Evolutionary conservation across 1,140 invertebrate genomes (phyloP).

Genomic region (Dryas iulia): DNA sequence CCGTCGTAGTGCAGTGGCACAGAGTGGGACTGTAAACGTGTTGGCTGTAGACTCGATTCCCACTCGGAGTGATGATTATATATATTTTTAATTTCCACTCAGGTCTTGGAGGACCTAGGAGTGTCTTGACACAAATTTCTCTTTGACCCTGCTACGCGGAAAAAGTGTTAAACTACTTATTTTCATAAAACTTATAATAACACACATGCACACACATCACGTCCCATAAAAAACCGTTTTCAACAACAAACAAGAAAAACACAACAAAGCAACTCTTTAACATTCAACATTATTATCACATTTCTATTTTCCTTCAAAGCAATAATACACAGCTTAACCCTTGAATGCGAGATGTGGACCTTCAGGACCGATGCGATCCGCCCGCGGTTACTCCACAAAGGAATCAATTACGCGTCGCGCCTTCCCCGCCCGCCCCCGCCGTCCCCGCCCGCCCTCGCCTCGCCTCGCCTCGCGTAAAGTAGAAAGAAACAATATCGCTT

Average conservation of each 20-base stretch:
- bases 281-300: neutral
- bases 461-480: slow-evolving; percentile 31
- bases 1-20: no score
- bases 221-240: no score
- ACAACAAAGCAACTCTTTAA: neutral
- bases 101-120: no score
- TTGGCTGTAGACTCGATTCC: no score
- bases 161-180: no score
- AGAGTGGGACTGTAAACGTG: no score
- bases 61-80: no score
- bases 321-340: slow-evolving; percentile 18
- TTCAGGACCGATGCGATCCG: slow-evolving; percentile 52
- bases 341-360: slow-evolving; percentile 12
- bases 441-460: neutral
- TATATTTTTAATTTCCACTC: no score
- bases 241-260: neutral
- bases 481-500: slow-evolving; percentile 61
- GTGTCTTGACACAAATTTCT: no score
- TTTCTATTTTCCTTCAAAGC: neutral
- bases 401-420: slow-evolving; percentile 58
- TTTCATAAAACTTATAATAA: neutral
- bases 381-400: slow-evolving; percentile 58
- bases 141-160: no score
- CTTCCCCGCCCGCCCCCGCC: slow-evolving; percentile 15
- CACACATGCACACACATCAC: neutral